These are phyloP conservation scores for Thryonomys swinderianus DNA, from an alignment of 2,113 vertebrate genomes.

Conservation along the genomic window DNA sequence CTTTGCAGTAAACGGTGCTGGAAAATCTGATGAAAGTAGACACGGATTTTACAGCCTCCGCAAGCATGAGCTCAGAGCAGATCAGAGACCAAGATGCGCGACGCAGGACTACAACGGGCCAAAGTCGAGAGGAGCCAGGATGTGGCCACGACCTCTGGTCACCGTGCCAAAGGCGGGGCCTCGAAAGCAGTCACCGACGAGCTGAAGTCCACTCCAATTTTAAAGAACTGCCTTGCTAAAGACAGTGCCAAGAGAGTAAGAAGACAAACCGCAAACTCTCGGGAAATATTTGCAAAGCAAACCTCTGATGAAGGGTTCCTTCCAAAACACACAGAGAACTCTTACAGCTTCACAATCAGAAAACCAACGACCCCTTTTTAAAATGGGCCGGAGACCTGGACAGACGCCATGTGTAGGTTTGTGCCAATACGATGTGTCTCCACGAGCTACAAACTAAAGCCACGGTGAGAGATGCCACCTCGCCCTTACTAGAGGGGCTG, in stretches of 20 bases:
- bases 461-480: rapidly evolving
- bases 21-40: rapidly evolving
- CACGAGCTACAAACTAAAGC: rapidly evolving
- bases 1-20: background rate
- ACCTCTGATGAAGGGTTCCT: too few species aligned
- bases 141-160: background rate
- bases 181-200: background rate
- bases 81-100: background rate
- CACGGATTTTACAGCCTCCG: background rate
- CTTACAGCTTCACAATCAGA: background rate
- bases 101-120: background rate
- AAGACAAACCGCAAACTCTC: background rate
- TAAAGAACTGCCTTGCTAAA: background rate
- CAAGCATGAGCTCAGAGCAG: background rate
- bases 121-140: background rate
- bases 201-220: background rate
- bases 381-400: background rate
- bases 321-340: background rate
- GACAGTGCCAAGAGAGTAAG: background rate
- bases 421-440: rapidly evolving
- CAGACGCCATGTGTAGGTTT: rapidly evolving
- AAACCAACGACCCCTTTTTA: background rate
- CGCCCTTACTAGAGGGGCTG: rapidly evolving
- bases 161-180: background rate
- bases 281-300: background rate